phyloP scores from a whole-genome alignment of 2,797 vertebrate genomes.

The Pangasius larnaudii region DNA sequence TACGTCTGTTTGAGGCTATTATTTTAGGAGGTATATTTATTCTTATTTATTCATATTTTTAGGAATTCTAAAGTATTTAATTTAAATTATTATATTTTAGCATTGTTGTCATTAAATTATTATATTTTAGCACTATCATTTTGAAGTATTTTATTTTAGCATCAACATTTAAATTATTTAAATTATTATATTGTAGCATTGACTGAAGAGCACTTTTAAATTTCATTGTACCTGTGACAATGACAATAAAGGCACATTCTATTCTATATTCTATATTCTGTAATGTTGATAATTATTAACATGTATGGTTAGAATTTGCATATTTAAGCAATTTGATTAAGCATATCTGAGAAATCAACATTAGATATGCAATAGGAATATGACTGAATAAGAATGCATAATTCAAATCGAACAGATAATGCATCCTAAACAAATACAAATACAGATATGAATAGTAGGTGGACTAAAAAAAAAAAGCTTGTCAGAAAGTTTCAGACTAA shows the following conservation, averaged over 20 bases:
- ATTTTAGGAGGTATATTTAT: too few species aligned
- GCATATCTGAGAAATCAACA: not conserved
- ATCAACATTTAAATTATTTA: too few species aligned
- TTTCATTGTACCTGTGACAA: too few species aligned
- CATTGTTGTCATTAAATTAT: too few species aligned
- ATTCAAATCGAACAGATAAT: not conserved
- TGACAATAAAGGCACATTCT: too few species aligned
- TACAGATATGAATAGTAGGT: not conserved
- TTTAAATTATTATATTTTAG: too few species aligned
- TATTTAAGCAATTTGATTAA: not conserved
- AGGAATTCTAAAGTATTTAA: too few species aligned
- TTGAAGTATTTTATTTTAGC: too few species aligned
- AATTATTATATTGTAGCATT: too few species aligned
- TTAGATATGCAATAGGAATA: not conserved
- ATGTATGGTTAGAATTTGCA: not conserved
- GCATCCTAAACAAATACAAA: not conserved
- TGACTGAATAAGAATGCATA: not conserved
- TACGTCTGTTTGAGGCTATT: not conserved
- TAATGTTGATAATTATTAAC: not conserved
- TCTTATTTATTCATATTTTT: too few species aligned
- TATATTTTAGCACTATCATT: too few species aligned
- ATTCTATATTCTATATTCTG: not conserved
- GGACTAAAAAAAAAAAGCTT: not conserved
- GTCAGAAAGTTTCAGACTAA: not conserved
- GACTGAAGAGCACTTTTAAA: too few species aligned